A percentile compares a stretch with the other conserved stretches of the same genome.
phyloP scores from a whole-genome alignment of 1,140 invertebrate genomes.

The Chrysoperla carnea region DNA sequence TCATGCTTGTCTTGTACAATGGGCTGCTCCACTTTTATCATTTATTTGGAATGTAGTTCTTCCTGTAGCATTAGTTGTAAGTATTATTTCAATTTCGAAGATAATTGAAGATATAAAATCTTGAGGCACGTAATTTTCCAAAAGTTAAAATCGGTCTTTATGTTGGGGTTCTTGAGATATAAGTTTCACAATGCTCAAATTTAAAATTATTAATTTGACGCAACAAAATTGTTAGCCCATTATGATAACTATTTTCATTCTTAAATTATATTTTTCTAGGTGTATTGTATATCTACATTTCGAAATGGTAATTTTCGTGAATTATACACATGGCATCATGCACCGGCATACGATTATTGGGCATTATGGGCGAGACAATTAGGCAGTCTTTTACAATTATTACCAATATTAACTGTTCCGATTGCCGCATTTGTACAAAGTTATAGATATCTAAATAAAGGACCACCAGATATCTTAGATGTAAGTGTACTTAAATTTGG shows the following conservation, averaged over 20 bases:
- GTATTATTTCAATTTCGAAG: conserved; percentile 8
- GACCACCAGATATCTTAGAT: conserved; percentile 71
- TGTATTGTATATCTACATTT: conserved; percentile 58
- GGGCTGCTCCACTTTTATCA: conserved; percentile 54
- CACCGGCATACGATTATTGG: conserved; percentile 39
- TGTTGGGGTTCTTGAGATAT: no score
- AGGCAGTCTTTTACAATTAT: conserved; percentile 56
- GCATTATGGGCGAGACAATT: conserved; percentile 56
- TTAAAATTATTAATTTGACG: no score
- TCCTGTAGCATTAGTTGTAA: conserved; percentile 58
- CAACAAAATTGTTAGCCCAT: no score
- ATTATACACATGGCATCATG: conserved; percentile 48
- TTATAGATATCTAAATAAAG: conserved; percentile 61
- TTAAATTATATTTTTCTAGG: conserved; percentile 25
- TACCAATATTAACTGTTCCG: conserved; percentile 58
- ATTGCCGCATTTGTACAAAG: conserved; percentile 63
- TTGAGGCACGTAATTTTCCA: no score
- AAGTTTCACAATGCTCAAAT: background rate
- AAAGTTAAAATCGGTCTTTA: no score
- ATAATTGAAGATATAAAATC: no score
- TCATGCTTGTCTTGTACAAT: conserved; percentile 28
- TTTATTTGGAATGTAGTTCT: conserved; percentile 78
- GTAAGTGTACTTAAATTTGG: conserved; percentile 31
- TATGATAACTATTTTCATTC: conserved; percentile 2
- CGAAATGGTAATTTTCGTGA: conserved; percentile 54